A percentile compares a stretch with the other conserved stretches of the same genome.
phyloP scores from a whole-genome alignment of 2,113 vertebrate species.

The Puffinus mauretanicus region DNA sequence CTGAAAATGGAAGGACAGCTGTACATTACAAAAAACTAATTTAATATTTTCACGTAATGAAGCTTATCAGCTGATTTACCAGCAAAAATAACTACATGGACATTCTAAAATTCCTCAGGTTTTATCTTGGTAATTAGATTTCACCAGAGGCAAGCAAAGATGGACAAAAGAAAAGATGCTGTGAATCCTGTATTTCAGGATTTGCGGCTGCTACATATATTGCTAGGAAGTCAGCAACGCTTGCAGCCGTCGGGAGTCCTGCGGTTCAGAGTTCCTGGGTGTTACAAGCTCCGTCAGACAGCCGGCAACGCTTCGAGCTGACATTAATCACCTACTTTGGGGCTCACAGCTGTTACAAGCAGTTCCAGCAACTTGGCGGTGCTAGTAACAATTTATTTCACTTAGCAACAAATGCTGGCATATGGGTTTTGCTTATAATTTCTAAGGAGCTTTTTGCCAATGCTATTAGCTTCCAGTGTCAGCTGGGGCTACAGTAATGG shows the following conservation, averaged over 20 bases:
- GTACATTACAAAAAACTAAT: not conserved
- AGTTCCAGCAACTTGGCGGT: not conserved
- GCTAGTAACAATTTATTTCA: slow-evolving; percentile 41
- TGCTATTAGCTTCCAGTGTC: not conserved
- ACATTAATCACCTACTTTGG: slow-evolving; percentile 9
- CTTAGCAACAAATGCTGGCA: slow-evolving; percentile 29
- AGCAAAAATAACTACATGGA: not conserved
- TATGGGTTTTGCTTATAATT: not conserved
- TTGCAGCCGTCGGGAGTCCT: not conserved
- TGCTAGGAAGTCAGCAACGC: not conserved
- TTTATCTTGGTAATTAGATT: not conserved
- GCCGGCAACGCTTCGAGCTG: not conserved
- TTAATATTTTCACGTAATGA: not conserved
- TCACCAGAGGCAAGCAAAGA: not conserved
- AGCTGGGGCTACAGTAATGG: not conserved
- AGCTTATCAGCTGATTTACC: not conserved
- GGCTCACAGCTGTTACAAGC: slow-evolving; percentile 15
- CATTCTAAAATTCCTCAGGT: not conserved
- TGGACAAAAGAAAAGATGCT: not conserved
- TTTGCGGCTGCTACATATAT: not conserved
- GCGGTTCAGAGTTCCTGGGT: not conserved
- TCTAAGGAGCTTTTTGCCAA: slow-evolving; percentile 12
- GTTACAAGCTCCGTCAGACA: not conserved
- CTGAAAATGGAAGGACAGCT: not conserved
- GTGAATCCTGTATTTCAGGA: not conserved